These are phyloP conservation scores for Lethenteron camtschaticum DNA, from an alignment of 2,113 vertebrate species.

Conservation along the genomic window DNA sequence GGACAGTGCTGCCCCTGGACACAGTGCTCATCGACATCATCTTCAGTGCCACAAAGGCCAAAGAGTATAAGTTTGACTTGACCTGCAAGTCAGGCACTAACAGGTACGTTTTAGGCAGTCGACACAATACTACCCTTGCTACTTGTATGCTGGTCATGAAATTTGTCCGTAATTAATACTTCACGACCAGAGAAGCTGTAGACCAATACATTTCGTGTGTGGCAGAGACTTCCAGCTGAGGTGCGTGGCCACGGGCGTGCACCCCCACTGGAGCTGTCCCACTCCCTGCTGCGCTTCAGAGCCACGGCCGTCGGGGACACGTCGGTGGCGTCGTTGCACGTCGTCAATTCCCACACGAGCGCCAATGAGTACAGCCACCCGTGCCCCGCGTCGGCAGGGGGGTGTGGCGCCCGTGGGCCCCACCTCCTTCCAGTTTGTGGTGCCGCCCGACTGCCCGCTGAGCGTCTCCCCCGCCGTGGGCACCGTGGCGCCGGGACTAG, in stretches of 20 bases:
- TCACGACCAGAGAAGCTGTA: background rate
- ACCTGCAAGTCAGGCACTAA: slow-evolving; percentile 50
- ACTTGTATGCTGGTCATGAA: no score
- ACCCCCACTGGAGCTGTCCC: slow-evolving; percentile 51
- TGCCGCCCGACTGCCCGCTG: slow-evolving; percentile 29
- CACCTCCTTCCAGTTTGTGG: slow-evolving; percentile 38
- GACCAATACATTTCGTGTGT: background rate
- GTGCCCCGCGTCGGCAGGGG: slow-evolving; percentile 17
- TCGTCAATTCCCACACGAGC: slow-evolving; percentile 25
- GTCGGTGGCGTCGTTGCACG: slow-evolving; percentile 28
- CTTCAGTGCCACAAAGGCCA: slow-evolving; percentile 42
- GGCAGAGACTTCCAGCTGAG: slow-evolving; percentile 46
- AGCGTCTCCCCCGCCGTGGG: slow-evolving; percentile 38
- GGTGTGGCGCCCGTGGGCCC: slow-evolving; percentile 19
- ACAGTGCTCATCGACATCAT: slow-evolving; percentile 41
- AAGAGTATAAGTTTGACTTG: slow-evolving; percentile 45
- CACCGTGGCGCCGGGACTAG: slow-evolving; percentile 32
- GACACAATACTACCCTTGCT: no score
- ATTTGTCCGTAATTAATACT: background rate
- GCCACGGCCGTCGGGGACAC: slow-evolving; percentile 37
- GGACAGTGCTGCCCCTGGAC: slow-evolving; percentile 57
- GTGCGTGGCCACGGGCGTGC: slow-evolving; percentile 43
- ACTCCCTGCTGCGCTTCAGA: slow-evolving; percentile 45
- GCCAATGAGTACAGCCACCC: slow-evolving; percentile 15
- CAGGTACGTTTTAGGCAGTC: slow-evolving; percentile 27